Evolutionary conservation across 2,888 invertebrate species (phyloP).

Genomic region (Drosophila kokeensis): DNA sequence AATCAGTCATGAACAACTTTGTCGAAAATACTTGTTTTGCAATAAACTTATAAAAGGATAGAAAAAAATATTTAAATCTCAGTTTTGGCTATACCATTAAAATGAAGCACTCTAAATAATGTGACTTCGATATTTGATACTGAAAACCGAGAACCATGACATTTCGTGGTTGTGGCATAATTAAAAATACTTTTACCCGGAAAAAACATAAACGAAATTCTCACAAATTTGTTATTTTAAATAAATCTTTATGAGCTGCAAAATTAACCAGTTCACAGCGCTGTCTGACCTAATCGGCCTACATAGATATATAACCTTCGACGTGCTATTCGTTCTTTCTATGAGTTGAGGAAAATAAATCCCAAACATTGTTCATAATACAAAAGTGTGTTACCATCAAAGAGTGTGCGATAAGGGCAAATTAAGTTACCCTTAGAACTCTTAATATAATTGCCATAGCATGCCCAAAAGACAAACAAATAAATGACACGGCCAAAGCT

Average conservation of each 20-base stretch:
- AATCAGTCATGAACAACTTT: neutral
- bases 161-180: neutral
- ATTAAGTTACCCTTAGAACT: slow-evolving; percentile 9
- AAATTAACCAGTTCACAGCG: neutral
- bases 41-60: neutral
- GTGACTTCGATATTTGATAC: neutral
- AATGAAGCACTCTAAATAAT: neutral
- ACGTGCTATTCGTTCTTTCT: neutral
- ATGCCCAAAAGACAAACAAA: slow-evolving; percentile 19
- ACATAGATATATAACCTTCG: neutral
- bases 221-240: neutral
- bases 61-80: neutral
- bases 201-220: neutral
- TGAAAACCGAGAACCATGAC: no score
- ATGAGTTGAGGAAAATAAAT: neutral
- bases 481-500: slow-evolving; percentile 7
- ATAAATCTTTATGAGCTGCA: neutral
- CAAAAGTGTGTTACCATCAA: neutral
- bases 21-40: neutral
- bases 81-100: neutral
- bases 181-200: neutral
- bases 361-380: neutral
- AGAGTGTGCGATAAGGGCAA: slow-evolving; percentile 4
- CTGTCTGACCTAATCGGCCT: neutral
- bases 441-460: slow-evolving; percentile 14